Evolutionary conservation across 2,797 vertebrate genomes (phyloP), one percentile per base, ranked within the genome.

Genomic region (Astyanax mexicanus): DNA sequence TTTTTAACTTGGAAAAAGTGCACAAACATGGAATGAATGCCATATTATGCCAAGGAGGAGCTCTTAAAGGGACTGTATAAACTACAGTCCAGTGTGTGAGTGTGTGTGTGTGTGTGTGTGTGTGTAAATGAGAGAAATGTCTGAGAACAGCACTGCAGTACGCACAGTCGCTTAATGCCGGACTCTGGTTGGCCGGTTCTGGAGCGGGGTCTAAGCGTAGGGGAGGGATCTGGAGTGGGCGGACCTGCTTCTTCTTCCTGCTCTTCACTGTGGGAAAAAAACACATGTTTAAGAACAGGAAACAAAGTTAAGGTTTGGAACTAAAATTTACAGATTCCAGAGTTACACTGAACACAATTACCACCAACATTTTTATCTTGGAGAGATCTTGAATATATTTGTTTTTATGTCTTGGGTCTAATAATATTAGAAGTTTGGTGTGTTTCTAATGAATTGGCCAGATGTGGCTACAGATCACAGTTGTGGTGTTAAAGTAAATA

Each of bases 91-190:
- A 27, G 23, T 15, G 6, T 60, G 38, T 6, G 32, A 12, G 32
- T 32, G 29, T 29, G 29, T 32, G 25, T 40, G 17, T 32, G 45
- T 19, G 10, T 47, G 25, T n/a, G 47, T 65, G 29, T 66, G 32
- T 69, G 35, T 52, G 54, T 19, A 38, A 11, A 4, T 51, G 9
- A 23, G 12, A 23, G 51, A 49, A 23, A 38, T 11, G n/a, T 0
- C 44, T 8, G 37, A 45, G 11, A 11, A 23, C 23, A 55, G 55
- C 6, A 55, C 29, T 66, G 44, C 1, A 27, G 69, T 82, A 98
- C 98, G 87, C 95, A 99, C 98, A 99, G 92, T 81, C 97, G 92
- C 89, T 96, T 98, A 92, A 99, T 99, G 85, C 98, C 96, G 0
- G 98, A 99, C 86, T 99, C 97, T 0, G 95, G 95, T 86, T 95